These are phyloP conservation scores for Meliscaeva auricollis DNA, from an alignment of 2,888 invertebrate species.

Conservation along the genomic window DNA sequence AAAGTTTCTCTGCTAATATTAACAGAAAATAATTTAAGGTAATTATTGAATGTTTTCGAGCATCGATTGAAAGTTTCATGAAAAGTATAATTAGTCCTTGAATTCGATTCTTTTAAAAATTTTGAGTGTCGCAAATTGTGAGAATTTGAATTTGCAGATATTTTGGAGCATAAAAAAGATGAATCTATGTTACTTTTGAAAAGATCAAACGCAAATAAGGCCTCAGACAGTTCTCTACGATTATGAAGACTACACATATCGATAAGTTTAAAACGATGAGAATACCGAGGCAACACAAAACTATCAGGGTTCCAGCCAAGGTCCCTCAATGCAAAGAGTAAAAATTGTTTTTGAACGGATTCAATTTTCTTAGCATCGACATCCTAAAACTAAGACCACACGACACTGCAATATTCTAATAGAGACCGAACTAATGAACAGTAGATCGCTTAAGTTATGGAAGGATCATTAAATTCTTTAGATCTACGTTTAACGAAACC, in stretches of 20 bases:
- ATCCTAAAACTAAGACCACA: neutral
- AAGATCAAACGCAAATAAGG: neutral
- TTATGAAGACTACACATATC: neutral
- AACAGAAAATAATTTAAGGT: too few species aligned
- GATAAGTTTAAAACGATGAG: neutral
- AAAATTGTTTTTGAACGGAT: constrained; percentile 1
- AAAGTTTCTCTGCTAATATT: too few species aligned
- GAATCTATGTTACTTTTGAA: neutral
- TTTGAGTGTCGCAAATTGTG: too few species aligned
- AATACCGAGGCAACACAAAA: constrained; percentile 3
- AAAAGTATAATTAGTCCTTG: too few species aligned
- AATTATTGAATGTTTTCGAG: too few species aligned
- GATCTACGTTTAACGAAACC: neutral
- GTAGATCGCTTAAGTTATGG: neutral
- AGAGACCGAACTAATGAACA: neutral
- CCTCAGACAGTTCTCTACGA: neutral
- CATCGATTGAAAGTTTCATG: too few species aligned
- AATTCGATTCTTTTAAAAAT: too few species aligned
- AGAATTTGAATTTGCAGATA: neutral
- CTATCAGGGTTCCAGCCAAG: neutral
- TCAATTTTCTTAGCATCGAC: neutral
- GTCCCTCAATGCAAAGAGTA: neutral
- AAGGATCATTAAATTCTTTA: neutral
- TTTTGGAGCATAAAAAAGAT: neutral
- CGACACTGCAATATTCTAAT: neutral